A percentile compares a stretch with the other conserved stretches of the same genome.
Evolutionary conservation across 2,113 vertebrate species (phyloP).

Genomic region (Python bivittatus): DNA sequence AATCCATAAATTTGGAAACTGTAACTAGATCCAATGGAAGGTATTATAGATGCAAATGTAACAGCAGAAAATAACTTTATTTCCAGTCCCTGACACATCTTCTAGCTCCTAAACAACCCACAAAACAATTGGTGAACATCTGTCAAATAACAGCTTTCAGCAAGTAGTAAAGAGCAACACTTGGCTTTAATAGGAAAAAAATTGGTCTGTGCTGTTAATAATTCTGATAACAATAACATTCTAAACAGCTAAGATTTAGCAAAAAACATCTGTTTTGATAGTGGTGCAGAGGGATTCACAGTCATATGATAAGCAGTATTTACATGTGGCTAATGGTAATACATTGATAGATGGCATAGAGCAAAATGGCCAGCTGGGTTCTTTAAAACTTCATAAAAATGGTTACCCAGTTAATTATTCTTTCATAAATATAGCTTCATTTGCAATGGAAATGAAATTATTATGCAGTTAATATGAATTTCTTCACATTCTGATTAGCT

Average conservation of each 20-base stretch:
- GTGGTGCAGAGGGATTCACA: background rate
- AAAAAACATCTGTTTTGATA: background rate
- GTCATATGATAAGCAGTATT: fast-evolving
- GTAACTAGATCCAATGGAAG: background rate
- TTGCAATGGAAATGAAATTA: constrained; percentile 73
- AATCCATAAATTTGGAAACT: background rate
- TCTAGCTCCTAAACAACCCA: background rate
- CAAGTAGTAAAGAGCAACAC: fast-evolving
- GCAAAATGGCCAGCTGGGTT: background rate
- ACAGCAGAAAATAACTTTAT: background rate
- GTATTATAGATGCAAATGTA: background rate
- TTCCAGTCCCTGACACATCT: background rate
- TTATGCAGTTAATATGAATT: constrained; percentile 12
- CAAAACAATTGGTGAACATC: background rate
- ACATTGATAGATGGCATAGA: constrained; percentile 41
- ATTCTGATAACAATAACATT: background rate
- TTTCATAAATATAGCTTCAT: constrained; percentile 38
- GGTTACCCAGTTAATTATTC: constrained; percentile 43
- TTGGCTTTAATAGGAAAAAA: constrained; percentile 2
- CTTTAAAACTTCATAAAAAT: background rate
- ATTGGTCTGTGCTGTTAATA: background rate
- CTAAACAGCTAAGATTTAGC: constrained; percentile 5
- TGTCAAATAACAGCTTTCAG: fast-evolving
- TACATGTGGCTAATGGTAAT: background rate
- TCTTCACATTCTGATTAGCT: constrained; percentile 50